These are phyloP conservation scores for Ammospiza maritima DNA, from an alignment of 2,797 vertebrate genomes.

Conservation along the genomic window DNA sequence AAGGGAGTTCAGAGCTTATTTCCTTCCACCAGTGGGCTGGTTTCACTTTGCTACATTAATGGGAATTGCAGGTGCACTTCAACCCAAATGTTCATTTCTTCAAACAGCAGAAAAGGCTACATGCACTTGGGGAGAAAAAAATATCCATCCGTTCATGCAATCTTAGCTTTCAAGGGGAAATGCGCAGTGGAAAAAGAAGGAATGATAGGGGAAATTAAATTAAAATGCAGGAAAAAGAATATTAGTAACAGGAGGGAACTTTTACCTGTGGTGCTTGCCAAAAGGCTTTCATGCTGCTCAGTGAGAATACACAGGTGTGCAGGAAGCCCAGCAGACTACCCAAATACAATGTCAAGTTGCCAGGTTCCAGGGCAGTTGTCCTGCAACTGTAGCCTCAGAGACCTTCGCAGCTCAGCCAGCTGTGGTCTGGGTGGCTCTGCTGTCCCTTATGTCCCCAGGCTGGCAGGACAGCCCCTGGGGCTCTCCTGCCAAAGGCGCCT, in stretches of 20 bases:
- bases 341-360: fast-evolving
- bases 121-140: neutral
- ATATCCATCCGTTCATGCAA: neutral
- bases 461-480: neutral
- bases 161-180: slow-evolving; percentile 55
- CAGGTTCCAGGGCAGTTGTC: neutral
- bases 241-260: slow-evolving; percentile 35
- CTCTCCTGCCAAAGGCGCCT: neutral
- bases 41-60: slow-evolving; percentile 14
- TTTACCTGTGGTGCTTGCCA: slow-evolving; percentile 40
- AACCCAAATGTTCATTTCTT: slow-evolving; percentile 3
- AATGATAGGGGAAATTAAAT: slow-evolving; percentile 63
- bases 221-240: slow-evolving; percentile 39
- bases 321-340: slow-evolving; percentile 42
- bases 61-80: slow-evolving; percentile 40
- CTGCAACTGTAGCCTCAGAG: neutral
- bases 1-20: neutral
- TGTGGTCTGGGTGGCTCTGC: neutral
- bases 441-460: neutral
- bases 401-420: neutral
- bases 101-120: neutral
- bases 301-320: neutral
- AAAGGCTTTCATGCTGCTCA: slow-evolving; percentile 23
- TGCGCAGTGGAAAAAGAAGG: slow-evolving; percentile 18
- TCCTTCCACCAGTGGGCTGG: neutral